A percentile compares a stretch with the other conserved stretches of the same genome.
Conservation (phyloP, 2,797 vertebrate species). For the Urocyon cinereoargenteus region DNA sequence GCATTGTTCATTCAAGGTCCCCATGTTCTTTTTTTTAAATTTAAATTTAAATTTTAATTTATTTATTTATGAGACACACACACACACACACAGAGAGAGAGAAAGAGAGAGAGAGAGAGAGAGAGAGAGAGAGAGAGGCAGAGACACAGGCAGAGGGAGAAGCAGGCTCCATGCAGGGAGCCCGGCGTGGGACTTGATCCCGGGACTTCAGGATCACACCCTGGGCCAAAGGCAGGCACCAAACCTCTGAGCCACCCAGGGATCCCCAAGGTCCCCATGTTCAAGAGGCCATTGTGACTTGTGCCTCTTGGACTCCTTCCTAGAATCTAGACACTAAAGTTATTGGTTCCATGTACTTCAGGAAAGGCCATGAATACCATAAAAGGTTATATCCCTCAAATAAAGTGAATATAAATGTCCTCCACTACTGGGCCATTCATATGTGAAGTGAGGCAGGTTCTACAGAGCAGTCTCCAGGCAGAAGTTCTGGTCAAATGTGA, state of each 20-base stretch:
- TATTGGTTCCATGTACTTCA: not conserved
- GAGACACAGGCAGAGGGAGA: too few relatives aligned
- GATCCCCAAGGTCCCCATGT: not conserved
- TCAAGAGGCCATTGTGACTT: not conserved
- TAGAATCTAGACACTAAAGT: not conserved
- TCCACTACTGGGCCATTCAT: not conserved
- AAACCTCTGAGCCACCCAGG: not conserved
- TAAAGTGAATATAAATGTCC: not conserved
- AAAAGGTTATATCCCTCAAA: not conserved
- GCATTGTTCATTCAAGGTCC: not conserved
- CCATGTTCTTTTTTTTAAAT: not conserved
- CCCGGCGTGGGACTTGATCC: too few relatives aligned
- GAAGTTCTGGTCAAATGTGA: not conserved
- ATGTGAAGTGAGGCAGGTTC: not conserved
- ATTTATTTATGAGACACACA: too few relatives aligned
- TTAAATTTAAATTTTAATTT: too few relatives aligned
- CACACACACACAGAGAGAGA: too few relatives aligned
- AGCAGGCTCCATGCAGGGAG: too few relatives aligned
- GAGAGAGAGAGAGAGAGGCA: too few relatives aligned
- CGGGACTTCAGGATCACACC: too few relatives aligned
- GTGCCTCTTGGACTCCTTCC: not conserved
- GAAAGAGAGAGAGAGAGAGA: too few relatives aligned
- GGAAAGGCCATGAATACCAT: not conserved
- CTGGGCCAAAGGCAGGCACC: too few relatives aligned
- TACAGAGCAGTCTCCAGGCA: not conserved